phyloP scores from a whole-genome alignment of 2,797 vertebrate genomes.

The Peromyscus aztecus region DNA sequence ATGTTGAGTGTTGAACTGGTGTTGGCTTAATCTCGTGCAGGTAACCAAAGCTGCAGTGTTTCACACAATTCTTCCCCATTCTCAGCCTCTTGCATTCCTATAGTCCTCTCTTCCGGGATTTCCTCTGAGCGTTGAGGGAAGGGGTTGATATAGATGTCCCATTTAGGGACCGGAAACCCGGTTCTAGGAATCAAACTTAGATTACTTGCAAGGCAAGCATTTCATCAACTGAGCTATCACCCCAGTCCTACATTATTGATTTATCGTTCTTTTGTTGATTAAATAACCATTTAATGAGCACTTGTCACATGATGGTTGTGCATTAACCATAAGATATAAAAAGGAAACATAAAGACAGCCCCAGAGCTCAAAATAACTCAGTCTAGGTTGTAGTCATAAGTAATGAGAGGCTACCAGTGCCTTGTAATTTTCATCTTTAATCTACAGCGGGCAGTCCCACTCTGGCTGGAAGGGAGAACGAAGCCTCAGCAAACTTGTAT shows the following conservation, averaged over 20 bases:
- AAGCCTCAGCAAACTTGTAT: neutral
- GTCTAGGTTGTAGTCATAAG: neutral
- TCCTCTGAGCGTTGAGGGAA: neutral
- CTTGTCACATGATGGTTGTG: neutral
- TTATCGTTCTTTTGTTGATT: neutral
- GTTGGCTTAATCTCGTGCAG: neutral
- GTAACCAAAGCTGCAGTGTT: too few relatives aligned
- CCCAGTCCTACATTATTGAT: neutral
- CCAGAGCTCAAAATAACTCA: neutral
- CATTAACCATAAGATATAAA: neutral
- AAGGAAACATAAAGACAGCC: neutral
- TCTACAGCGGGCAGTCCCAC: constrained; percentile 9
- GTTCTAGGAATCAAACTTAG: neutral
- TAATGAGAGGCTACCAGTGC: neutral
- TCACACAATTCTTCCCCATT: neutral
- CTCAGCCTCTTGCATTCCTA: too few relatives aligned
- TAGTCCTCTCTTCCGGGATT: too few relatives aligned
- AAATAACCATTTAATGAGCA: neutral
- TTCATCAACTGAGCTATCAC: neutral
- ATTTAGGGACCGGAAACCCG: neutral
- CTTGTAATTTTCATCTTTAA: constrained; percentile 16
- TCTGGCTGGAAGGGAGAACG: neutral
- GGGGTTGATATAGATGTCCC: too few relatives aligned
- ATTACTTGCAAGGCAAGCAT: neutral
- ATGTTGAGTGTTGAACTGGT: neutral